Base-by-base conservation (phyloP, 2,113 vertebrate species). In the Heterotis niloticus region DNA sequence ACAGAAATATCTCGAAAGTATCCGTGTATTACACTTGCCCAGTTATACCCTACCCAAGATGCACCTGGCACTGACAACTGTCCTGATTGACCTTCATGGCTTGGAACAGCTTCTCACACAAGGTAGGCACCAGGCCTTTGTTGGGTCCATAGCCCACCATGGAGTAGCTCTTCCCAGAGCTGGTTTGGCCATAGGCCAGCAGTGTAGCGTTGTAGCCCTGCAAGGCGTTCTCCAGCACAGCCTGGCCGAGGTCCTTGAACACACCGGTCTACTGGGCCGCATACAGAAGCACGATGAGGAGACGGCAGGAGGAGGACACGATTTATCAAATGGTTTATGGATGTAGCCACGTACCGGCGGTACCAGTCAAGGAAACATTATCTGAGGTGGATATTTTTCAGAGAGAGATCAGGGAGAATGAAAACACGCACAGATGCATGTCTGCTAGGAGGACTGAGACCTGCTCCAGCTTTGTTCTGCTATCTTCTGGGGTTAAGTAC, bases 111-210 rank as follows among this genome's bases (percentile, higher is more conserved):
- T 92, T 89, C 28, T 95, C 83, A 17, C 93, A 94, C 23, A 93
- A 88, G 77, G 90, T 87, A 29, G 93, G 94, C 73, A 94, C 90
- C 59, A 94, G 87, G 12, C 94, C 94, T 84, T 94, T 95, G 85
- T 96, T 94, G 0, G 93, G 85, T 3, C 93, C 90, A 0, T 92
- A 92, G 5, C 94, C 92, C 4, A 94, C 85, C 94, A 94, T 95
- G 0, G 88, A 94, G 83, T 94, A 96, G 85, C 95, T 96, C 87
- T 98, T 95, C 66, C 94, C 95, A 0, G 94, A 95, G 51, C 94
- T 92, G 0, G 91, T 94, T 86, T 96, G 94, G 9, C 94, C 94
- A 0, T 94, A 94, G 0, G 90, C 92, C 80, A 96, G 74, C 75
- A 96, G 88, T 0, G 94, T 92, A 34, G 92, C 88, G 0, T 95